These are phyloP conservation scores for Catharus bicknelli DNA, from an alignment of 2,113 vertebrate genomes.

Conservation along the genomic window DNA sequence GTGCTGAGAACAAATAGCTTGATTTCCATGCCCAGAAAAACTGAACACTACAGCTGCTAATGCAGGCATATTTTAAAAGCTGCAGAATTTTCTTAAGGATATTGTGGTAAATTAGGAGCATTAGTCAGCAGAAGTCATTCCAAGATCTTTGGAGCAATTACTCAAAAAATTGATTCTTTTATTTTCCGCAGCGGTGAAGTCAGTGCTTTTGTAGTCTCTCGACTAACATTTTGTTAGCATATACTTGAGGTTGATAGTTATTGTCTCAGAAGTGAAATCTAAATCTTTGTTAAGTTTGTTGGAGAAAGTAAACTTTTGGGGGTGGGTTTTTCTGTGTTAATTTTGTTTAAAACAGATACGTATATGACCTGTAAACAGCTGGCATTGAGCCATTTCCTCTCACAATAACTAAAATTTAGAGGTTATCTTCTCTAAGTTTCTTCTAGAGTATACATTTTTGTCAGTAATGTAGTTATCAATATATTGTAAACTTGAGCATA, in stretches of 20 bases:
- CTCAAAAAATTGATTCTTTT: not conserved
- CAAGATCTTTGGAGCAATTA: not conserved
- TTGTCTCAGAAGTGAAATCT: not conserved
- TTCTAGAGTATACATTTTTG: not conserved
- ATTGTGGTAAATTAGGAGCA: not conserved
- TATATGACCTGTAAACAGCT: not conserved
- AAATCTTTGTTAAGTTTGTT: not conserved
- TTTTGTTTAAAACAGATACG: not conserved
- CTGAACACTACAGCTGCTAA: not conserved
- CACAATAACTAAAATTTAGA: not conserved
- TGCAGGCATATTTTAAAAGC: not conserved
- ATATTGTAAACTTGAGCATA: not conserved
- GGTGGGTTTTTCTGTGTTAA: rapidly evolving
- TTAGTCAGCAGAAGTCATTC: not conserved
- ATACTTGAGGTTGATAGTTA: not conserved
- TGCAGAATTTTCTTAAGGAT: not conserved
- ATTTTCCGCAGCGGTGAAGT: not conserved
- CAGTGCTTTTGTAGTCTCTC: not conserved
- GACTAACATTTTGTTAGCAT: not conserved
- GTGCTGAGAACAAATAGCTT: not conserved
- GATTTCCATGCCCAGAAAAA: not conserved
- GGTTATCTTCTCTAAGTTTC: not conserved
- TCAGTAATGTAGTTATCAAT: not conserved
- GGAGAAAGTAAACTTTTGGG: not conserved
- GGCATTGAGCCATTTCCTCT: not conserved